These are phyloP conservation scores for Cariama cristata DNA, from an alignment of 2,113 vertebrate genomes.

Conservation along the genomic window DNA sequence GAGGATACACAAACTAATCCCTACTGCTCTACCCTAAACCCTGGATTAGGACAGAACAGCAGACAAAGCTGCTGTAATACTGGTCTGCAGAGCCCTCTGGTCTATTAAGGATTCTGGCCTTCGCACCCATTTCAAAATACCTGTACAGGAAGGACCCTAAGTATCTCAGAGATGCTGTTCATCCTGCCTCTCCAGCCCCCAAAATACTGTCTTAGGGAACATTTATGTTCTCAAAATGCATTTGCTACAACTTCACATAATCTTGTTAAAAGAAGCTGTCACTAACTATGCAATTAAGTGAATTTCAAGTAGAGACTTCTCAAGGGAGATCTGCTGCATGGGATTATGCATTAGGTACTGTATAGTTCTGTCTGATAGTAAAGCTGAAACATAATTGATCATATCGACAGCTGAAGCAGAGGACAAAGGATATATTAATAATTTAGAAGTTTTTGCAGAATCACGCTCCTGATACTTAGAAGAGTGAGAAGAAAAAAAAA, in stretches of 20 bases:
- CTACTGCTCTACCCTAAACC: constrained; percentile 39
- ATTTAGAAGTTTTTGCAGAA: not conserved
- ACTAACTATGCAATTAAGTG: not conserved
- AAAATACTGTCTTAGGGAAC: not conserved
- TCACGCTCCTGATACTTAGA: not conserved
- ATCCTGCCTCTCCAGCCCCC: not conserved
- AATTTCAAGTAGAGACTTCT: constrained; percentile 2
- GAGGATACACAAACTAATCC: constrained; percentile 54
- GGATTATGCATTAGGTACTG: not conserved
- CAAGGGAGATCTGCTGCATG: not conserved
- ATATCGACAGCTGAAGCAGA: not conserved
- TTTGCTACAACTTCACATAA: not conserved
- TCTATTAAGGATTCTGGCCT: not conserved
- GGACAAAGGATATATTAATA: not conserved
- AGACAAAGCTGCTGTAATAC: constrained; percentile 13
- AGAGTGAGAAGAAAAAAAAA: not conserved
- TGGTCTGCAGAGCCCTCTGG: not conserved
- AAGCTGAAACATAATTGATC: not conserved
- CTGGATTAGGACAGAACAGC: constrained; percentile 34
- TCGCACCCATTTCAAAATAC: not conserved
- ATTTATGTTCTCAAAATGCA: not conserved
- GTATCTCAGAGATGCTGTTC: not conserved
- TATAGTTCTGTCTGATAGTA: not conserved
- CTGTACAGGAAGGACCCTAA: not conserved
- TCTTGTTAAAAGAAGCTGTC: not conserved